A percentile compares a stretch with the other conserved stretches of the same genome.
Evolutionary conservation across 2,888 invertebrate species (phyloP).

Genomic region (Antheraea assamensis): DNA sequence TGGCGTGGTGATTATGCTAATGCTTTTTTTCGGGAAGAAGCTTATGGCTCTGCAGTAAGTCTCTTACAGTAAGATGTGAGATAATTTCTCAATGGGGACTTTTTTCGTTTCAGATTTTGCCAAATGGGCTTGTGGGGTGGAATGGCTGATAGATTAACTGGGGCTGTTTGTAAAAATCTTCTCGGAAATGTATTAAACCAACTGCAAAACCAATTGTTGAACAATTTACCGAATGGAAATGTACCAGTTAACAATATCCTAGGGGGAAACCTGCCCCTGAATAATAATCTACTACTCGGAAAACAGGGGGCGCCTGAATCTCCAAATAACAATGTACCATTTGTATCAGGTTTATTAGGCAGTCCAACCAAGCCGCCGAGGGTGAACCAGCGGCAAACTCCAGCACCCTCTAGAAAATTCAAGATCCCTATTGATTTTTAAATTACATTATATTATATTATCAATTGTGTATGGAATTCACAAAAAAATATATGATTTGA

Average conservation of each 20-base stretch:
- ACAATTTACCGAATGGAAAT: conserved; percentile 36
- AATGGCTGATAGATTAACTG: conserved; percentile 80
- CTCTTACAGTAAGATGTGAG: no score
- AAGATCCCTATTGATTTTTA: conserved; percentile 19
- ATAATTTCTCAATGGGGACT: not conserved
- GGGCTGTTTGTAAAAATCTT: conserved; percentile 76
- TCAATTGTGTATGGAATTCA: not conserved
- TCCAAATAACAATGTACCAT: conserved; percentile 18
- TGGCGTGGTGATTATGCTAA: no score
- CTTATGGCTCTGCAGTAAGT: no score
- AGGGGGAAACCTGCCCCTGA: conserved; percentile 23
- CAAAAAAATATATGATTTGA: not conserved
- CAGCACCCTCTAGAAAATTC: conserved; percentile 11
- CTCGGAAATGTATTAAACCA: conserved; percentile 41
- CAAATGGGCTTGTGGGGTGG: conserved; percentile 87
- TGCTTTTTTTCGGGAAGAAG: no score
- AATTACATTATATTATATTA: not conserved
- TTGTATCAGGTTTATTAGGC: conserved; percentile 13
- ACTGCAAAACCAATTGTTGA: conserved; percentile 38
- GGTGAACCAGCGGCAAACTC: conserved; percentile 4
- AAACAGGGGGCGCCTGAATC: not conserved
- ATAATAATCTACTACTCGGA: conserved; percentile 17
- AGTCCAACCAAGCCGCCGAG: conserved; percentile 13
- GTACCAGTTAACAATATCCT: conserved; percentile 33
- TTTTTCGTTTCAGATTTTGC: conserved; percentile 78